These are phyloP conservation scores for Zeus faber DNA, from an alignment of 2,113 vertebrate species.

Conservation along the genomic window DNA sequence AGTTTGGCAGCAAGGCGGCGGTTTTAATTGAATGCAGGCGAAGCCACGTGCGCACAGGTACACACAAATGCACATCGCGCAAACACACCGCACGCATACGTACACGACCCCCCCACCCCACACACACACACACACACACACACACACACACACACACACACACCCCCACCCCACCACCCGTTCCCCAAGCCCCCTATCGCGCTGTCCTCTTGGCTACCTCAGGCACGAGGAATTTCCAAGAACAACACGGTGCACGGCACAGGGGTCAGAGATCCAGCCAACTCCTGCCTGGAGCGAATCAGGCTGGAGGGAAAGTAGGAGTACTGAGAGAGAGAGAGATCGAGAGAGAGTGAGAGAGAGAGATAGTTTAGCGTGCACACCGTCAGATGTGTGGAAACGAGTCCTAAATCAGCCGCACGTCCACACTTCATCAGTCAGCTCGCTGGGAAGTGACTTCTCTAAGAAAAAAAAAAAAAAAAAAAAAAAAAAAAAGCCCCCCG, in stretches of 20 bases:
- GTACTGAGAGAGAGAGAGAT: slow-evolving; percentile 9
- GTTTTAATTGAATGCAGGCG: background rate
- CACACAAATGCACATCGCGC: slow-evolving; percentile 17
- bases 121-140: background rate
- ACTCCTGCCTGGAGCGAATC: slow-evolving; percentile 40
- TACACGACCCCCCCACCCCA: slow-evolving; percentile 4
- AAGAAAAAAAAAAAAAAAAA: no score
- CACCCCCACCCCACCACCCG: no score
- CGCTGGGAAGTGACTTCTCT: slow-evolving; percentile 42
- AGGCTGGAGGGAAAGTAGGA: slow-evolving; percentile 1
- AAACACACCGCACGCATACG: slow-evolving; percentile 14
- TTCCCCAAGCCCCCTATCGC: no score
- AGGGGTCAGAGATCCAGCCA: slow-evolving; percentile 57
- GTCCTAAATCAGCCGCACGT: slow-evolving; percentile 50
- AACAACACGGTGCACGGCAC: slow-evolving; percentile 65
- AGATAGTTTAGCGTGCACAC: slow-evolving; percentile 21
- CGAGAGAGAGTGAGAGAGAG: background rate
- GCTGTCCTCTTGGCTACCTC: slow-evolving; percentile 43
- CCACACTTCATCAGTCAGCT: slow-evolving; percentile 56
- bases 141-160: background rate
- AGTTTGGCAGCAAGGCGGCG: slow-evolving; percentile 36
- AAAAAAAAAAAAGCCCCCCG: slow-evolving; percentile 18
- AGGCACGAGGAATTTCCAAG: slow-evolving; percentile 61
- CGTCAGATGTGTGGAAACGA: slow-evolving; percentile 41
- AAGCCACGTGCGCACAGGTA: background rate